Conservation (phyloP, 2,797 vertebrate genomes). For the Pteropus rufus region DNA sequence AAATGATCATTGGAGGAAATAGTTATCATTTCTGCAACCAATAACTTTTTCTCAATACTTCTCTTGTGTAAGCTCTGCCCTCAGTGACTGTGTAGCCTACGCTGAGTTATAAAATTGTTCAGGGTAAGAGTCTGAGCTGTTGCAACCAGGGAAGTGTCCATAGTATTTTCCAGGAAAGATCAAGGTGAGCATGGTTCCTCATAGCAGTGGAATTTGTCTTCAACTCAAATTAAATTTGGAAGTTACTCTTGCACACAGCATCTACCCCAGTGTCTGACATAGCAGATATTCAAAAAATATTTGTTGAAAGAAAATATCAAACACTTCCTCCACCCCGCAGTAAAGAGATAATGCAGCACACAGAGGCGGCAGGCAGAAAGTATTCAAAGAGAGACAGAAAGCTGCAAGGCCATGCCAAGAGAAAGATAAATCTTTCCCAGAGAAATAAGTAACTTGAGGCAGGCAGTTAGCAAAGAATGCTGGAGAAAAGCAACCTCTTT, state of each 20-base stretch:
- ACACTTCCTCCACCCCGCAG: background rate
- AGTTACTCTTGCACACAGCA: background rate
- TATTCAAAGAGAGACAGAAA: conserved; percentile 45
- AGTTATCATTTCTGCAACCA: background rate
- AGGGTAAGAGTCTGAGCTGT: background rate
- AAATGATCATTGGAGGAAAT: background rate
- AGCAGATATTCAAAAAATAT: conserved; percentile 49
- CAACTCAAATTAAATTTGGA: conserved; percentile 13
- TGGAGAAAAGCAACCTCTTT: background rate
- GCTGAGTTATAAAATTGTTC: background rate
- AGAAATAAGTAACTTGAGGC: conserved; percentile 38
- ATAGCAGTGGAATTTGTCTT: conserved; percentile 35
- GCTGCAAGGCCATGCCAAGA: background rate
- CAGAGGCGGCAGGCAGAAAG: background rate
- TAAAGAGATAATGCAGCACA: background rate
- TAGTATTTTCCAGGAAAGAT: background rate
- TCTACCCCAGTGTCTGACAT: background rate
- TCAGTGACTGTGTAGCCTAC: background rate
- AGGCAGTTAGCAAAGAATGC: background rate
- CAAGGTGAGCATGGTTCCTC: background rate
- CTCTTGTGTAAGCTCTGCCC: background rate
- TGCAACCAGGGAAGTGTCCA: background rate
- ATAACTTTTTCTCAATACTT: background rate
- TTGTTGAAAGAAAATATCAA: conserved; percentile 48
- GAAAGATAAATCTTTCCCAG: conserved; percentile 29